Evolutionary conservation across 1,140 invertebrate species (phyloP).

Genomic region (Dufourea novaeangliae): DNA sequence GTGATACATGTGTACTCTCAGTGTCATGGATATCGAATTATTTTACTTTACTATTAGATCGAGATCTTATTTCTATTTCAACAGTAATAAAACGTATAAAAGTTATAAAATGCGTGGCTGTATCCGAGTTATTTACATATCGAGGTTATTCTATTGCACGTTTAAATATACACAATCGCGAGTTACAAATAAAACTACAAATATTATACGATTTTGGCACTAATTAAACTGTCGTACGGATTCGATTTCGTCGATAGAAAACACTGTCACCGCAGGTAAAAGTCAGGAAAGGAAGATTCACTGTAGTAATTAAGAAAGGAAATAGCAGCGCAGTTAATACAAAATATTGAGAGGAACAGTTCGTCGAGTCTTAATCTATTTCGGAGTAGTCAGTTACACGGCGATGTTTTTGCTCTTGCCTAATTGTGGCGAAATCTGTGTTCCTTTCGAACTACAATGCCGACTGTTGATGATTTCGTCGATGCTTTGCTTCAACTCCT

Average conservation of each 20-base stretch:
- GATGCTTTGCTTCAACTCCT: conserved; percentile 78
- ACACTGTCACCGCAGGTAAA: conserved; percentile 62
- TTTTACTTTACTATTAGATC: conserved; percentile 44
- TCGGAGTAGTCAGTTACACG: conserved; percentile 38
- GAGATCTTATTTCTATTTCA: conserved; percentile 38
- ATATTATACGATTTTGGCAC: conserved; percentile 6
- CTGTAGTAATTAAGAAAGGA: conserved; percentile 50
- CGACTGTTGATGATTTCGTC: conserved; percentile 78
- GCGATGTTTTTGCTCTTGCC: conserved; percentile 71
- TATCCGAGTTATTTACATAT: conserved; percentile 34
- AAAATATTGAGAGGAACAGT: conserved; percentile 23
- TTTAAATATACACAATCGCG: conserved; percentile 17
- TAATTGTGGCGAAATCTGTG: conserved; percentile 76
- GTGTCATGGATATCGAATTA: conserved; percentile 53
- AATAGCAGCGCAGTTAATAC: conserved; percentile 3
- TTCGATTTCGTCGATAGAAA: conserved; percentile 65
- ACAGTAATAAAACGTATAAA: conserved; percentile 50
- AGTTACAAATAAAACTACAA: background rate
- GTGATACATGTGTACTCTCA: conserved; percentile 49
- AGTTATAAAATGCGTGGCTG: conserved; percentile 36
- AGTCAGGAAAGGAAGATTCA: conserved; percentile 66
- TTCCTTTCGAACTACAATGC: conserved; percentile 74
- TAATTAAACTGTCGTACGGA: conserved; percentile 32
- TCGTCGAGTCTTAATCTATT: conserved; percentile 1
- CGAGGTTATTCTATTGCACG: conserved; percentile 2